Evolutionary conservation across 2,797 vertebrate species (phyloP).

Genomic region (Pteropus rufus): DNA sequence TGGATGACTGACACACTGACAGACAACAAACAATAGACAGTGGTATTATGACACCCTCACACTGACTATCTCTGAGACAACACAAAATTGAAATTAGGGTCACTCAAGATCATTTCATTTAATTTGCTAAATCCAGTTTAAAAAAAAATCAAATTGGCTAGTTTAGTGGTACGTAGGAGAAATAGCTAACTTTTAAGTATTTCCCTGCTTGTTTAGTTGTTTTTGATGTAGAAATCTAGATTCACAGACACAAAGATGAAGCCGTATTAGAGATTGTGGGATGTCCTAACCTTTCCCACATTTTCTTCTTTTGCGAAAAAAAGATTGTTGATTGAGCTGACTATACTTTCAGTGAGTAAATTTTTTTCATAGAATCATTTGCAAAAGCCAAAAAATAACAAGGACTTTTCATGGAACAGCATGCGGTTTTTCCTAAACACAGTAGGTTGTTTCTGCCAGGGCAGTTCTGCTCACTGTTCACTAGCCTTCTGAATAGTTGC

Average conservation of each 20-base stretch:
- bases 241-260: background rate
- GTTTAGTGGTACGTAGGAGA: background rate
- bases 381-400: background rate
- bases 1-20: background rate
- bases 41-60: background rate
- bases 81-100: background rate
- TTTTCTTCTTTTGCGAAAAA: background rate
- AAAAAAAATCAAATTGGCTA: background rate
- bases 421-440: background rate
- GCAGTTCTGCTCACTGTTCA: background rate
- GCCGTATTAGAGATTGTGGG: background rate
- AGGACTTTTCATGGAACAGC: background rate
- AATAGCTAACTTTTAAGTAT: background rate
- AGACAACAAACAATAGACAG: background rate
- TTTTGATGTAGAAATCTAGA: background rate
- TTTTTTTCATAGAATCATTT: background rate
- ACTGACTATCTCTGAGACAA: background rate
- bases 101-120: background rate
- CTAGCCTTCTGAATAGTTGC: background rate
- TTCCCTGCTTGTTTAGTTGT: background rate
- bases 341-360: background rate
- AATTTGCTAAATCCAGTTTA: background rate
- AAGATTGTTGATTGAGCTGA: background rate
- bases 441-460: background rate
- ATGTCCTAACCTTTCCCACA: background rate